These are phyloP conservation scores for Homalodisca vitripennis DNA, from an alignment of 1,140 invertebrate genomes.

Conservation along the genomic window DNA sequence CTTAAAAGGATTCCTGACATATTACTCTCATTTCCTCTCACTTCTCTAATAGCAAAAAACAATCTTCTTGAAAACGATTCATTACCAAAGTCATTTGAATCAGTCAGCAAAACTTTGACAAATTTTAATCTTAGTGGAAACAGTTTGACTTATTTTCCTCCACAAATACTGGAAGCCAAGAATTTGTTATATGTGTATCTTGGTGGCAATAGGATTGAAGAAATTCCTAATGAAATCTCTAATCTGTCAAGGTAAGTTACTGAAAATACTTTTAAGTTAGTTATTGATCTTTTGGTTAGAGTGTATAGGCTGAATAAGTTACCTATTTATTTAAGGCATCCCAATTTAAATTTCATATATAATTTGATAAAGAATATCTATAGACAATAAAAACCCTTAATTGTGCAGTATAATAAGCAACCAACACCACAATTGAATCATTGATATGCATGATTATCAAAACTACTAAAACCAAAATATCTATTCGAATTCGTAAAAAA, in stretches of 20 bases:
- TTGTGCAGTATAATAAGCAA: no score
- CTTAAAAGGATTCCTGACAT: conserved; percentile 72
- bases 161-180: conserved; percentile 77
- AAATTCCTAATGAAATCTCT: conserved; percentile 78
- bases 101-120: conserved; percentile 57
- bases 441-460: no score
- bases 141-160: conserved; percentile 76
- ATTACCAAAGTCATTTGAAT: conserved; percentile 80
- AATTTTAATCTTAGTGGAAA: conserved; percentile 95
- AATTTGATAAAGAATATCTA: no score
- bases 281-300: no score
- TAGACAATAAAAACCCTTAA: no score
- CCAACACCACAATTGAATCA: no score
- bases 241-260: conserved; percentile 72
- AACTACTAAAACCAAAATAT: no score
- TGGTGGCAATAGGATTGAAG: conserved; percentile 82
- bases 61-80: conserved; percentile 79
- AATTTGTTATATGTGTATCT: conserved; percentile 83
- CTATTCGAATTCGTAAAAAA: no score
- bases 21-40: conserved; percentile 69
- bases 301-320: no score
- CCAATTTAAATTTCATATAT: no score
- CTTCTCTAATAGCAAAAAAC: conserved; percentile 80
- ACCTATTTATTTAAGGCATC: no score
- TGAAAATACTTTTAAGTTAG: no score